A percentile compares a stretch with the other conserved stretches of the same genome.
phyloP scores from a whole-genome alignment of 2,888 invertebrate species.

The Lamproptera curius region DNA sequence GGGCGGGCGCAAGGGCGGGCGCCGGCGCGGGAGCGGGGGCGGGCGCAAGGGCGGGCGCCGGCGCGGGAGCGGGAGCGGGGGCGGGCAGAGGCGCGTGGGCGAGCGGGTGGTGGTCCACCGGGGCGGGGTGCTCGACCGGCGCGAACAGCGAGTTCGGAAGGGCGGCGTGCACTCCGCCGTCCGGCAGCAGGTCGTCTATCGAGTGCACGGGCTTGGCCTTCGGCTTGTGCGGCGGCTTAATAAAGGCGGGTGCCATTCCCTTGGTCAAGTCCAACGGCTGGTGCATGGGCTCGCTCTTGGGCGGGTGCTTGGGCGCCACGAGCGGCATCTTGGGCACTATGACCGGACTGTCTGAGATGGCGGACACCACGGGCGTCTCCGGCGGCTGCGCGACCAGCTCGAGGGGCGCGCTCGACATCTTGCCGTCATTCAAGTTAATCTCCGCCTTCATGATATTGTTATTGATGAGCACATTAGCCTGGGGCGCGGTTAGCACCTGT shows the following conservation, averaged over 20 bases:
- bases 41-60: conserved; percentile 20
- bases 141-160: too few relatives aligned
- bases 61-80: conserved; percentile 27
- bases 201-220: too few relatives aligned
- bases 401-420: background rate
- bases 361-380: conserved; percentile 83
- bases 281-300: conserved; percentile 34
- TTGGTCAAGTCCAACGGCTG: too few relatives aligned
- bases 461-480: conserved; percentile 43
- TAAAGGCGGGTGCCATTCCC: too few relatives aligned
- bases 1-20: conserved; percentile 24
- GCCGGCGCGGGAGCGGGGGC: conserved; percentile 21
- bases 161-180: too few relatives aligned
- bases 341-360: conserved; percentile 83
- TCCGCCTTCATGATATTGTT: conserved; percentile 64
- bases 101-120: too few relatives aligned
- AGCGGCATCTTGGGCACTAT: conserved; percentile 78
- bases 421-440: background rate
- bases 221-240: too few relatives aligned
- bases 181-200: too few relatives aligned
- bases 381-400: background rate
- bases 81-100: too few relatives aligned
- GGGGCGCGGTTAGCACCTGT: background rate
- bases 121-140: too few relatives aligned
- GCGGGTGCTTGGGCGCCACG: conserved; percentile 53